Conservation (phyloP, 92 coral and sea anemone species). For the Ricordea florida region DNA sequence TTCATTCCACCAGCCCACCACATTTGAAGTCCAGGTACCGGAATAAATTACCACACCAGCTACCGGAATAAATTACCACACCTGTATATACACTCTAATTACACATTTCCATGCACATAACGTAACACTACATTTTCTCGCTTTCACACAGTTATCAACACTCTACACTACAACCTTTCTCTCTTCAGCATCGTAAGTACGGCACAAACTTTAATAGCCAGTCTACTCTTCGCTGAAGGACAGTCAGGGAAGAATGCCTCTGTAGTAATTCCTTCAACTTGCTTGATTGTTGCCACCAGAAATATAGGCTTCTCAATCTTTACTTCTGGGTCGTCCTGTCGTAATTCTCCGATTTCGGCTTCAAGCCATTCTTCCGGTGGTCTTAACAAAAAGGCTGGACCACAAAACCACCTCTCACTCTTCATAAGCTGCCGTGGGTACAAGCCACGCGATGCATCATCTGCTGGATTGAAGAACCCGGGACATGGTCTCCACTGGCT, state of each 20-base stretch:
- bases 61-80: too few species aligned
- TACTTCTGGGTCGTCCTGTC: constrained; percentile 10
- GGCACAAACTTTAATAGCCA: constrained; percentile 29
- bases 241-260: constrained; percentile 26
- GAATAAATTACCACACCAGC: too few species aligned
- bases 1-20: constrained; percentile 37
- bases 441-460: constrained; percentile 20
- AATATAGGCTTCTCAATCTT: constrained; percentile 26
- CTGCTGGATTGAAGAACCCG: too few species aligned
- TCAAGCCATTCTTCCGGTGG: constrained; percentile 28
- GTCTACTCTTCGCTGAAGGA: constrained; percentile 7
- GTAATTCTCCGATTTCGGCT: neutral
- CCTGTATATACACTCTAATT: too few species aligned
- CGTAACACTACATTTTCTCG: too few species aligned
- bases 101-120: too few species aligned
- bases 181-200: constrained; percentile 1
- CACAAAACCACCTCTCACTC: constrained; percentile 21
- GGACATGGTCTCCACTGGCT: constrained; percentile 43
- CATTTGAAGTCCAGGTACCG: constrained; percentile 2
- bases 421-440: neutral
- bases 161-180: too few species aligned
- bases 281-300: neutral
- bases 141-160: too few species aligned
- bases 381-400: constrained; percentile 22
- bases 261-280: constrained; percentile 10